Evolutionary conservation across 2,797 vertebrate genomes (phyloP).

Genomic region (Loris lydekkerianus): DNA sequence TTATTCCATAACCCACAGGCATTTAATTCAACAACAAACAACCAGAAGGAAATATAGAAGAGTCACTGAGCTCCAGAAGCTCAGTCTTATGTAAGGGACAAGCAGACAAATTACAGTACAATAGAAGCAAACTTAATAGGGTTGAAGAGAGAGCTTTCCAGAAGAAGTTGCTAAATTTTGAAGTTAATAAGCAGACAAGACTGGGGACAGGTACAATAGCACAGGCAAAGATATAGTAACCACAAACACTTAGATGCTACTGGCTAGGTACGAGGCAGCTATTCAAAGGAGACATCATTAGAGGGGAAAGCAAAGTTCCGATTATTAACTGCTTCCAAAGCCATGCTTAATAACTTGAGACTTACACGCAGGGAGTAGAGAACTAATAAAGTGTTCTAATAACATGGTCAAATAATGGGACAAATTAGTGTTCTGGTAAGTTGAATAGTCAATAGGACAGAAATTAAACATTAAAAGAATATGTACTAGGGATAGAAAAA

Average conservation of each 20-base stretch:
- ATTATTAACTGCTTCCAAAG: neutral
- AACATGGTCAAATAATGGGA: neutral
- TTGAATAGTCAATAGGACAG: neutral
- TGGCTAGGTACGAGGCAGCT: neutral
- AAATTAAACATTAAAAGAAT: neutral
- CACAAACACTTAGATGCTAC: neutral
- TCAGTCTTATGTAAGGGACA: neutral
- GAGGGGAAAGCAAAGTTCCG: neutral
- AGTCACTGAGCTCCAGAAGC: neutral
- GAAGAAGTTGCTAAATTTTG: neutral
- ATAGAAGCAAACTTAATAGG: constrained; percentile 30
- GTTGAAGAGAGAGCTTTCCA: neutral
- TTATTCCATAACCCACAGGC: neutral
- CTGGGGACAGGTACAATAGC: neutral
- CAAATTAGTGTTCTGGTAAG: neutral
- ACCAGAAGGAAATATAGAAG: neutral
- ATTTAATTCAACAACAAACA: constrained; percentile 1
- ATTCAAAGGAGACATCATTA: neutral
- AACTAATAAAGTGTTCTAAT: neutral
- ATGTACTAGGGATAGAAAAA: neutral
- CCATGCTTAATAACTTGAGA: neutral
- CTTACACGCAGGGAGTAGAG: neutral
- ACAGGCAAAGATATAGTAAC: neutral
- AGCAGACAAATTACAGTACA: neutral
- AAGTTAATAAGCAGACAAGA: constrained; percentile 5